Evolutionary conservation across 2,888 invertebrate species (phyloP).

Genomic region (Crocallis elinguaria): DNA sequence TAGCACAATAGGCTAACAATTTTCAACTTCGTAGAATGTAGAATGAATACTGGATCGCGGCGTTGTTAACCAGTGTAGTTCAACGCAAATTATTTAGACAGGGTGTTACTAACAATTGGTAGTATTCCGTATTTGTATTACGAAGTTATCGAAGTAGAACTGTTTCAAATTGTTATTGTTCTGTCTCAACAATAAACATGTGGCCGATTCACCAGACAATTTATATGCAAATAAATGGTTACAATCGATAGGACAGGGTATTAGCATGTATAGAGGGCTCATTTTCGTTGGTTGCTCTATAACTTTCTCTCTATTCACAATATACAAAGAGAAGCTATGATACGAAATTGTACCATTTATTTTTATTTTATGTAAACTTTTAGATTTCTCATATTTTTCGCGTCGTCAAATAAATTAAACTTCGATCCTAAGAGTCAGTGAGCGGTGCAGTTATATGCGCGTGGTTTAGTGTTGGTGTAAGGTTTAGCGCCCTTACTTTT

Average conservation of each 20-base stretch:
- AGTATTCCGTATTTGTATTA: background rate
- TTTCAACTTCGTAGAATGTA: background rate
- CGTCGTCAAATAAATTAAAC: too few species aligned
- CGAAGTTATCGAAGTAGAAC: background rate
- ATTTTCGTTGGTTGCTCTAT: background rate
- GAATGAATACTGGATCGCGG: background rate
- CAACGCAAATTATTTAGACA: background rate
- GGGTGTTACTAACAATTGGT: background rate
- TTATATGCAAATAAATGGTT: conserved; percentile 10
- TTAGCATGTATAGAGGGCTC: background rate
- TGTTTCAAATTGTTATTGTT: conserved; percentile 11
- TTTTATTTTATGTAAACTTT: too few species aligned
- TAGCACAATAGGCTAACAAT: too few species aligned
- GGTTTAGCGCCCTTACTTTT: too few species aligned
- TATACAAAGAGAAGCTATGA: background rate
- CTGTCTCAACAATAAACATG: background rate
- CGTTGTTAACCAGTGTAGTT: background rate
- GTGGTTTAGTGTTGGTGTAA: too few species aligned
- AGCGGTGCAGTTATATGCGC: too few species aligned
- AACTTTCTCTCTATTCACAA: background rate
- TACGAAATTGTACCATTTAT: too few species aligned
- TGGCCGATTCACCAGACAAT: background rate
- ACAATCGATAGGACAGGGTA: background rate
- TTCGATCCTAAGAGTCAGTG: too few species aligned
- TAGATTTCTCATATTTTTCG: too few species aligned